Evolutionary conservation across 2,797 vertebrate genomes (phyloP).

Genomic region (Tokudaia tokunoshimensis): DNA sequence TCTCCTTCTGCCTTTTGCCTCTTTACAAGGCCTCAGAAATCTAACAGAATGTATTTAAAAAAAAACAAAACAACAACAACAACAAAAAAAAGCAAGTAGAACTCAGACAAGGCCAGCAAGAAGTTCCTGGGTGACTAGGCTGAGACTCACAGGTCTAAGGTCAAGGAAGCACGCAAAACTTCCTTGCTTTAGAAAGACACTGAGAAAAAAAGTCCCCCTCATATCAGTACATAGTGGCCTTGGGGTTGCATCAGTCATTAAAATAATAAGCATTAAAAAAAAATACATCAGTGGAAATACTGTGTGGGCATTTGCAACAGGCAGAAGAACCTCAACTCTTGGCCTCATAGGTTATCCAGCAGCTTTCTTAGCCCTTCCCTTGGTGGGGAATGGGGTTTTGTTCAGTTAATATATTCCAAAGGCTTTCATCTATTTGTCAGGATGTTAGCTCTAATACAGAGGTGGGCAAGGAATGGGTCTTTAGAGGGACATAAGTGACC

Average conservation of each 20-base stretch:
- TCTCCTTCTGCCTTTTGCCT: neutral
- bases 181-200: too few species aligned
- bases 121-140: neutral
- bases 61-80: too few species aligned
- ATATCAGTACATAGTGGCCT: neutral
- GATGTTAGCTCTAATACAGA: neutral
- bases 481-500: neutral
- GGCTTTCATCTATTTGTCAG: neutral
- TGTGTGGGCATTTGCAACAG: neutral
- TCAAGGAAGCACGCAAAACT: neutral
- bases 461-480: neutral
- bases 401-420: neutral
- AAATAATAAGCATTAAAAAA: neutral
- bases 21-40: neutral
- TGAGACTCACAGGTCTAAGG: neutral
- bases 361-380: neutral
- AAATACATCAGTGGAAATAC: neutral
- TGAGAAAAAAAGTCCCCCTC: neutral
- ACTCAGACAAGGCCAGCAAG: neutral
- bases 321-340: neutral
- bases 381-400: neutral
- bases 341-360: neutral
- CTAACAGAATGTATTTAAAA: neutral
- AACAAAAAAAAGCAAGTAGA: neutral
- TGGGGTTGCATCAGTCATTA: neutral